Evolutionary conservation across 2,113 vertebrate genomes (phyloP).

Genomic region (Labrus mixtus): DNA sequence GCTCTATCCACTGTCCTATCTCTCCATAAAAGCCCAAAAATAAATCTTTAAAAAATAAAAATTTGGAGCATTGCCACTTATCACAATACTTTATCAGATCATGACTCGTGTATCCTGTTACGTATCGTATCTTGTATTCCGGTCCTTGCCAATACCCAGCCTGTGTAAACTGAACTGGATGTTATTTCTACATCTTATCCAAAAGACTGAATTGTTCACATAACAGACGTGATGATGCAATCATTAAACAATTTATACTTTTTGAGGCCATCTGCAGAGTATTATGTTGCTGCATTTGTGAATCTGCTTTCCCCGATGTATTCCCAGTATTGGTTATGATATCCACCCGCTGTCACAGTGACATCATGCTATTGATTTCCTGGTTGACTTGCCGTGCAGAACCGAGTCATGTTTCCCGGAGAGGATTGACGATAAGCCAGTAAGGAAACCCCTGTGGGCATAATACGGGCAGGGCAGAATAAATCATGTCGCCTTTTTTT

Average conservation of each 20-base stretch:
- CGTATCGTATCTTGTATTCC: too few relatives aligned
- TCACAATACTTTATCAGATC: too few relatives aligned
- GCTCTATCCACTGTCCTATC: too few relatives aligned
- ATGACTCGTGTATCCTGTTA: too few relatives aligned
- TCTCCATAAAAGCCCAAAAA: too few relatives aligned
- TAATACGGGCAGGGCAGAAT: slow-evolving; percentile 31
- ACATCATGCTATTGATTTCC: slow-evolving; percentile 76
- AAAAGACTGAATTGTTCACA: neutral
- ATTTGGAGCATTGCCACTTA: too few relatives aligned
- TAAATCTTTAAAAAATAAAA: too few relatives aligned
- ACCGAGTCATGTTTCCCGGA: slow-evolving; percentile 75
- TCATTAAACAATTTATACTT: neutral
- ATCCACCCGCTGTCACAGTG: slow-evolving; percentile 58
- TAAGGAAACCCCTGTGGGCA: slow-evolving; percentile 55
- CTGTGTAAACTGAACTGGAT: neutral
- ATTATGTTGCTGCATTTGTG: slow-evolving; percentile 39
- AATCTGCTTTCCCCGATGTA: slow-evolving; percentile 41
- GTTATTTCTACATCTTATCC: neutral
- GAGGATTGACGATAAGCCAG: slow-evolving; percentile 50
- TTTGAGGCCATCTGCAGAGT: slow-evolving; percentile 14
- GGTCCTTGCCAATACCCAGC: too few relatives aligned
- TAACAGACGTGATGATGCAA: neutral
- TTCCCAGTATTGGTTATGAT: slow-evolving; percentile 43
- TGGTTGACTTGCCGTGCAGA: slow-evolving; percentile 36
- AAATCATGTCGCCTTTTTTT: slow-evolving; percentile 6